Percentiles rank a stretch among this genome's conserved stretches.
Conservation (phyloP, 2,797 vertebrate species). For the Antrozous pallidus region DNA sequence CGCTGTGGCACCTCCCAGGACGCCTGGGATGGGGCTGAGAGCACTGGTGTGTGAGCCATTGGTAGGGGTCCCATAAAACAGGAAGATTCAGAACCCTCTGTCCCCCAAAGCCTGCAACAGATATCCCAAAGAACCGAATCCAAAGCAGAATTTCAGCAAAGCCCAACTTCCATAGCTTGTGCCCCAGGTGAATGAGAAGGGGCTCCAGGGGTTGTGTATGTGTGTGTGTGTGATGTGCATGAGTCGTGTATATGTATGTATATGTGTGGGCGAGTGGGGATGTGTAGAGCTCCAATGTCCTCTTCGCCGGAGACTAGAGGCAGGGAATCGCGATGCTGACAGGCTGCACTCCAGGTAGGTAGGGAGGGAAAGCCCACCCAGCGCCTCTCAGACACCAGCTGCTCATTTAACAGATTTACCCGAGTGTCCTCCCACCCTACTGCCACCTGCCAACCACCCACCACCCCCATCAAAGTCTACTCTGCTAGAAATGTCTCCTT, state of each 20-base stretch:
- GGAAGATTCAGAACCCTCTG: neutral
- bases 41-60: neutral
- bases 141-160: neutral
- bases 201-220: neutral
- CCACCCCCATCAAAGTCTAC: neutral
- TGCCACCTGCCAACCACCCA: neutral
- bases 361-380: neutral
- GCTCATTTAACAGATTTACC: neutral
- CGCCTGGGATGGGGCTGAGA: neutral
- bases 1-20: neutral
- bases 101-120: neutral
- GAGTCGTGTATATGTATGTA: neutral
- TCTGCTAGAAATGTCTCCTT: slow-evolving; percentile 9
- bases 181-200: neutral
- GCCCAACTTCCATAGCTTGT: neutral
- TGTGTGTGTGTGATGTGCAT: neutral
- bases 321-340: neutral
- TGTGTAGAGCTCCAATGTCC: neutral
- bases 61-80: too few species aligned
- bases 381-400: neutral
- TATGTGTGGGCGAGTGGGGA: neutral
- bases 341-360: neutral
- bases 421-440: accelerated
- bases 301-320: neutral
- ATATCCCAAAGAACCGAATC: neutral